Percentiles rank a stretch among this genome's conserved stretches.
Conservation (phyloP, 1,140 invertebrate genomes). For the Stratiolaelaps scimitus region DNA sequence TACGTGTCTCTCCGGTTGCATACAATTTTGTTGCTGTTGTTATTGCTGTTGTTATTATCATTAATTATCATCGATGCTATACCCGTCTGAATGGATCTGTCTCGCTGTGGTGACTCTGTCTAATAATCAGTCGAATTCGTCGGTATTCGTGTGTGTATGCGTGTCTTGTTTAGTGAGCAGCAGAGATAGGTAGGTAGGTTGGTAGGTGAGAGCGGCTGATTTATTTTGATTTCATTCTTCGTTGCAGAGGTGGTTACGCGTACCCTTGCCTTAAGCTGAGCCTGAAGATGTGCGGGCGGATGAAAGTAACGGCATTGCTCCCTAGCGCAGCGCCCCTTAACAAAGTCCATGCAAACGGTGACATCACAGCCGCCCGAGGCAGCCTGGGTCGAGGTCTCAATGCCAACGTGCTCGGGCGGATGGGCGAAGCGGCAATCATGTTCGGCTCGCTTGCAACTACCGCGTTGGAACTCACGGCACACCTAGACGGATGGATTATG, state of each 20-base stretch:
- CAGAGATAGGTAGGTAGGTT: no score
- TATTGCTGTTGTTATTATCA: no score
- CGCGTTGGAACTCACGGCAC: constrained; percentile 94
- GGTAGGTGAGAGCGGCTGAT: no score
- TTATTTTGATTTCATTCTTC: no score
- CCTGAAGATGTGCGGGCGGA: constrained; percentile 93
- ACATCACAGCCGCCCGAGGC: constrained; percentile 80
- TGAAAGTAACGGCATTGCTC: constrained; percentile 94
- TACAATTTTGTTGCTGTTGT: no score
- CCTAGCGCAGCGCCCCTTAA: constrained; percentile 89
- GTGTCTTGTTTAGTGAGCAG: no score
- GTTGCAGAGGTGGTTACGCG: background rate
- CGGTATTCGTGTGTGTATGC: no score
- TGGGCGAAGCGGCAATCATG: constrained; percentile 94
- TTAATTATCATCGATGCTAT: no score
- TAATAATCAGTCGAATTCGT: no score
- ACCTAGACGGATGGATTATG: constrained; percentile 57
- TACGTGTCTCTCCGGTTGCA: no score
- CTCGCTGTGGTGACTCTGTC: no score
- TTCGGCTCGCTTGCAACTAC: constrained; percentile 87
- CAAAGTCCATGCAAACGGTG: constrained; percentile 97
- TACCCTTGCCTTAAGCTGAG: constrained; percentile 74
- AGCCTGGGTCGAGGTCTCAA: constrained; percentile 45
- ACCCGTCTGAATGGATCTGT: no score
- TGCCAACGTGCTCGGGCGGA: constrained; percentile 65